phyloP scores from a whole-genome alignment of 1,140 invertebrate species.

The Drosophila punjabiensis region DNA sequence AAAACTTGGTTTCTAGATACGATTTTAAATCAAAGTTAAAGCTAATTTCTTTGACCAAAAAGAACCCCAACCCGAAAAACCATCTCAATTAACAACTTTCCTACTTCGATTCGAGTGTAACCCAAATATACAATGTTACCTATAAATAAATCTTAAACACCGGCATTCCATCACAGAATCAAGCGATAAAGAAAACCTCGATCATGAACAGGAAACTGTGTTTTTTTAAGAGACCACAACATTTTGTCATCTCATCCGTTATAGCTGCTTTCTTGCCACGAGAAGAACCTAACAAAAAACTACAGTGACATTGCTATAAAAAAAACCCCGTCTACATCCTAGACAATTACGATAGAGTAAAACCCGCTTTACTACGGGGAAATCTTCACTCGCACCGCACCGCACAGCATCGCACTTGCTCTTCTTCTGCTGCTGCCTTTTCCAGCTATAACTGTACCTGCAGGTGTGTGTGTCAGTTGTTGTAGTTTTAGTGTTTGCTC shows the following conservation, averaged over 20 bases:
- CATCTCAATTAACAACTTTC: slow-evolving; percentile 12
- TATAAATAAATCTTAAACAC: slow-evolving; percentile 19
- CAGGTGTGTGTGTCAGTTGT: slow-evolving; percentile 53
- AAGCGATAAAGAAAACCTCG: slow-evolving; percentile 11
- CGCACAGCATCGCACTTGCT: slow-evolving; percentile 60
- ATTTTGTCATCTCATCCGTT: slow-evolving; percentile 46
- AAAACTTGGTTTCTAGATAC: background rate
- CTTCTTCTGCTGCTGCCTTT: slow-evolving; percentile 16
- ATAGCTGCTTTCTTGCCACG: slow-evolving; percentile 18
- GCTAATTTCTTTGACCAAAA: background rate
- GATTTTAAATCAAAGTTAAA: background rate
- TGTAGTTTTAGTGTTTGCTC: slow-evolving; percentile 62
- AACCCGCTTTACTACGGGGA: slow-evolving; percentile 65
- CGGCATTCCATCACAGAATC: slow-evolving; percentile 18
- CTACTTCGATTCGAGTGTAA: background rate
- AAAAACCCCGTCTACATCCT: slow-evolving; percentile 34
- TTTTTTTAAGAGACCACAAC: slow-evolving; percentile 36
- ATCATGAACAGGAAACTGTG: slow-evolving; percentile 47
- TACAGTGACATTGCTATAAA: slow-evolving; percentile 48
- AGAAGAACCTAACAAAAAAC: slow-evolving; percentile 20
- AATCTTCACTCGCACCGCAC: slow-evolving; percentile 55
- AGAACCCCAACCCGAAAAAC: background rate
- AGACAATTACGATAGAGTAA: slow-evolving; percentile 51
- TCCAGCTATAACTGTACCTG: slow-evolving; percentile 41
- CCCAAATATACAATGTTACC: slow-evolving; percentile 16